Conservation (phyloP, 1,140 invertebrate species). For the Apolygus lucorum region DNA sequence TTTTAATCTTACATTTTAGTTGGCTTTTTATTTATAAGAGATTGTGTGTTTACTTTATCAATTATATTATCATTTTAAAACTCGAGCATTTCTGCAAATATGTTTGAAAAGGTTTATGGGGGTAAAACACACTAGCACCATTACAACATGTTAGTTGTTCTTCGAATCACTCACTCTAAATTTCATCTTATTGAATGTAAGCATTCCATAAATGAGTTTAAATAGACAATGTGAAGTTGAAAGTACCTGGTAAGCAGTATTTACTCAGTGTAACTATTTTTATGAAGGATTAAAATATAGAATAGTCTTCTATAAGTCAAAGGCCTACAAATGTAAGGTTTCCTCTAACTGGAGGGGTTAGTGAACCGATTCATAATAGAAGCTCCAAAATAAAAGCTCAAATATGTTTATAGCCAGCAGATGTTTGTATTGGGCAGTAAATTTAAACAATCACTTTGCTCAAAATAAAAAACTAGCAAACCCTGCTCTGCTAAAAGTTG, state of each 20-base stretch:
- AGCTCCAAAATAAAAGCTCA: slow-evolving; percentile 27
- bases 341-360: slow-evolving; percentile 22
- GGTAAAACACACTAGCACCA: not conserved
- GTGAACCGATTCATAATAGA: slow-evolving; percentile 19
- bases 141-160: not conserved
- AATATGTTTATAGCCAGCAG: slow-evolving; percentile 22
- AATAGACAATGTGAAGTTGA: not conserved
- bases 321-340: slow-evolving; percentile 28
- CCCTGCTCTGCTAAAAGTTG: not conserved
- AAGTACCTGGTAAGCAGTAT: slow-evolving; percentile 31
- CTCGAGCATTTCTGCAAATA: not conserved
- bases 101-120: not conserved
- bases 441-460: slow-evolving; percentile 27
- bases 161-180: not conserved
- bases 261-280: slow-evolving; percentile 30
- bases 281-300: slow-evolving; percentile 26
- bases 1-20: too few relatives aligned
- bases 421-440: not conserved
- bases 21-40: not conserved
- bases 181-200: slow-evolving; percentile 12
- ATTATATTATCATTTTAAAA: not conserved
- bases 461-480: slow-evolving; percentile 1
- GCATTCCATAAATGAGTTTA: slow-evolving; percentile 24
- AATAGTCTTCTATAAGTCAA: slow-evolving; percentile 27
- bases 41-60: not conserved